Evolutionary conservation across 2,888 invertebrate species (phyloP), one percentile per base, ranked within the genome.

Genomic region (Darwinula stevensoni): DNA sequence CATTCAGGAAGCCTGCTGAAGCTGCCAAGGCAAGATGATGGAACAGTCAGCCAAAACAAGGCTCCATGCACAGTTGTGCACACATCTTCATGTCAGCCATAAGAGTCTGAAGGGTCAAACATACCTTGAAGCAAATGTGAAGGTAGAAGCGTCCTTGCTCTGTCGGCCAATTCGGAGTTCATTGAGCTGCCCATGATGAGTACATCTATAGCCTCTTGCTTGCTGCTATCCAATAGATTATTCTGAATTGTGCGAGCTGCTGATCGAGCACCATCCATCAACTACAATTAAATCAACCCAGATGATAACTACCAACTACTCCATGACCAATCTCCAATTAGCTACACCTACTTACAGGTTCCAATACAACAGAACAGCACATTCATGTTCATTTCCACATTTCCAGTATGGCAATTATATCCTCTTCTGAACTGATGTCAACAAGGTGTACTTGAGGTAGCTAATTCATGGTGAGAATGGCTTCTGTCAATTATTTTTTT

Each of bases 181-280:
- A 88, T 59, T 1, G 82, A 74, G 18, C 78, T 84, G 1, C 94
- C 94, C 15, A 88, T 60, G 30, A 97, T 57, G 30, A 97, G 57
- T 35, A 94, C 67, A 53, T 97, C 94, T 47, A 97, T 94, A 27
- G 94, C 91, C 56, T 94, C 94, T 56, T 94, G 94, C 43, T 63
- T 62, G 39, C 53, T 56, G 44, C 75, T 82, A 52, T 97, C 97
- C 39, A 97, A 55, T 38, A 99, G 61, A 60, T 97, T 97, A 52
- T 94, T 97, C 53, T 99, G 97, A 43, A 97, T 91, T 4, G 97
- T 94, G 40, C 97, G 63, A 6, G 88, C 86, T 13, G 94, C 88
- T 5, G 94, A 94, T 39, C 94, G 62, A 1, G 91, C 88, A 1
- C 94, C 97, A 56, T 97, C 97, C 61, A 88, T 86, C 33, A 91